Percentiles rank a stretch among this genome's conserved stretches.
Conservation (phyloP, 2,888 invertebrate species). For the Ferrisia virgata region DNA sequence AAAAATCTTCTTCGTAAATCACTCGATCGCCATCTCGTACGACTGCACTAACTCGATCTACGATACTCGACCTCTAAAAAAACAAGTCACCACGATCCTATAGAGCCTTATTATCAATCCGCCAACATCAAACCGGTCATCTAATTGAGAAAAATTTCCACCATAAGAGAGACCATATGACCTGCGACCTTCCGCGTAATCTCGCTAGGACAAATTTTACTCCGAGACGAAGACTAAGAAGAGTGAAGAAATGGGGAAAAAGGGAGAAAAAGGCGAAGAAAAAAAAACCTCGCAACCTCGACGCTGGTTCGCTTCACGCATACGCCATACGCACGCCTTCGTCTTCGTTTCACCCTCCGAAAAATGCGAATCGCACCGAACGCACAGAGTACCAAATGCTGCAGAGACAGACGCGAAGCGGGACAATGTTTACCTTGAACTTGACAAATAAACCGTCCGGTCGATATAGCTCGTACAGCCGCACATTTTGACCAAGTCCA, state of each 20-base stretch:
- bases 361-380: not conserved
- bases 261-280: not conserved
- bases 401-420: constrained; percentile 1
- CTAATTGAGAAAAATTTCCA: no score
- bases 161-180: not conserved
- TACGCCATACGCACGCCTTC: not conserved
- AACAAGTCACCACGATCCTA: no score
- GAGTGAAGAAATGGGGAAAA: not conserved
- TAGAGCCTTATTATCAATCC: no score
- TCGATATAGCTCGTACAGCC: constrained; percentile 22
- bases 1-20: no score
- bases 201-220: not conserved
- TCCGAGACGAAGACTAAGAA: not conserved
- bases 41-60: no score
- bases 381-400: not conserved
- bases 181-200: not conserved
- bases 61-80: no score
- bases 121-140: no score
- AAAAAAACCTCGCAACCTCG: not conserved
- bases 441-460: constrained; percentile 38
- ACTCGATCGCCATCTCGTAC: no score
- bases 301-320: not conserved
- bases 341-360: not conserved
- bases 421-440: constrained; percentile 38
- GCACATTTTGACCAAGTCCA: not conserved